Evolutionary conservation across 2,888 invertebrate species (phyloP).

Genomic region (Nephrotoma guestfalica): DNA sequence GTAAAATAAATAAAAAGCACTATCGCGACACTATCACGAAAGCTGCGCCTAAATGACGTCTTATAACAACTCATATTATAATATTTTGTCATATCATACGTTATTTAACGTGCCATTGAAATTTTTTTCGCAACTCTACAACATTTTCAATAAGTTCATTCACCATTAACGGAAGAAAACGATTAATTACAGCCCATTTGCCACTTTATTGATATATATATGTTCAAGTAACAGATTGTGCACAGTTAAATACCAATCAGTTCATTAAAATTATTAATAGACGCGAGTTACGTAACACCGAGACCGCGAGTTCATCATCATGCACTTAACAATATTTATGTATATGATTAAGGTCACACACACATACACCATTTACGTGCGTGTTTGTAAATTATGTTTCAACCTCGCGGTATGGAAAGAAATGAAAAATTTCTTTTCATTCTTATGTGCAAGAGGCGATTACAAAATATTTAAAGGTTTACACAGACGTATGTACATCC

Average conservation of each 20-base stretch:
- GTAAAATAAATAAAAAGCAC: not conserved
- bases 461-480: too few relatives aligned
- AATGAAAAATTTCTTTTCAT: not conserved
- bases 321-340: not conserved
- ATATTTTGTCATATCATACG: not conserved
- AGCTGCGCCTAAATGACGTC: not conserved
- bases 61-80: not conserved
- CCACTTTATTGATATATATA: not conserved
- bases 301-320: not conserved
- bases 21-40: not conserved
- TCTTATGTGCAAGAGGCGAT: too few relatives aligned
- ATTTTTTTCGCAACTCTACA: not conserved
- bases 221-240: too few relatives aligned
- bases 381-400: too few relatives aligned
- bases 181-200: not conserved
- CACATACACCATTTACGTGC: not conserved
- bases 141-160: not conserved
- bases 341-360: not conserved
- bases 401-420: not conserved
- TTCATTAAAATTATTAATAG: too few relatives aligned
- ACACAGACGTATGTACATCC: too few relatives aligned
- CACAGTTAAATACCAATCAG: too few relatives aligned
- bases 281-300: not conserved
- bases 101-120: not conserved
- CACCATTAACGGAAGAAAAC: not conserved